Conservation (phyloP, 2,888 invertebrate species). For the Barypeithes pellucidus region DNA sequence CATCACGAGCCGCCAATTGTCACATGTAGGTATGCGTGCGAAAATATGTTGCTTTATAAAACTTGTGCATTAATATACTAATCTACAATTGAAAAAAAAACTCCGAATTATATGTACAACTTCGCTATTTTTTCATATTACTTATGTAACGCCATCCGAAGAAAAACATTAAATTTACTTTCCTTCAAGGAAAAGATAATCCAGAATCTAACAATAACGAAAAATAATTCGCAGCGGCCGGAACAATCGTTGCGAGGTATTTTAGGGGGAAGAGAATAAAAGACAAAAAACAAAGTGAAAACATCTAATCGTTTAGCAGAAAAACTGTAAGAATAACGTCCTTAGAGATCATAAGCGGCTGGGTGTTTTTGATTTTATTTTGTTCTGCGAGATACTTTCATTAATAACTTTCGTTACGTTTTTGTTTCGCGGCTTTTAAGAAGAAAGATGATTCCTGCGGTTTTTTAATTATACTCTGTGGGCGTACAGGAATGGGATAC, state of each 20-base stretch:
- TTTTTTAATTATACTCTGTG: neutral
- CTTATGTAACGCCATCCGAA: neutral
- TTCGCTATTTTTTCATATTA: neutral
- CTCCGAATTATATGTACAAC: too few species aligned
- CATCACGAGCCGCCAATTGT: too few species aligned
- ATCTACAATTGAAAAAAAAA: too few species aligned
- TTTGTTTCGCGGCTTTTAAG: neutral
- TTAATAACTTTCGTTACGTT: slow-evolving; percentile 17
- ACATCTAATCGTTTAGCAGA: slow-evolving; percentile 43
- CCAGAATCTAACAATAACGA: slow-evolving; percentile 12
- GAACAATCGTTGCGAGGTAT: slow-evolving; percentile 3
- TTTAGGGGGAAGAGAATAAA: slow-evolving; percentile 13
- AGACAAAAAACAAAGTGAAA: slow-evolving; percentile 38
- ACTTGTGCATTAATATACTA: too few species aligned
- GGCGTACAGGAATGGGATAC: too few species aligned
- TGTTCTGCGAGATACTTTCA: slow-evolving; percentile 6
- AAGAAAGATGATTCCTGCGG: neutral
- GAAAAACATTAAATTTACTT: slow-evolving; percentile 14
- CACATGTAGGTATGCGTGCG: too few species aligned
- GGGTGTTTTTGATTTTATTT: slow-evolving; percentile 24
- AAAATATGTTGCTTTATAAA: too few species aligned
- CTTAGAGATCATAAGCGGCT: slow-evolving; percentile 23
- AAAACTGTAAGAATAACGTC: slow-evolving; percentile 33
- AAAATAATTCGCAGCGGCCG: slow-evolving; percentile 6
- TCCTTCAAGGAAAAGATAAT: slow-evolving; percentile 8